These are phyloP conservation scores for Synergus laeviventris DNA, from an alignment of 2,888 invertebrate genomes.

Conservation along the genomic window DNA sequence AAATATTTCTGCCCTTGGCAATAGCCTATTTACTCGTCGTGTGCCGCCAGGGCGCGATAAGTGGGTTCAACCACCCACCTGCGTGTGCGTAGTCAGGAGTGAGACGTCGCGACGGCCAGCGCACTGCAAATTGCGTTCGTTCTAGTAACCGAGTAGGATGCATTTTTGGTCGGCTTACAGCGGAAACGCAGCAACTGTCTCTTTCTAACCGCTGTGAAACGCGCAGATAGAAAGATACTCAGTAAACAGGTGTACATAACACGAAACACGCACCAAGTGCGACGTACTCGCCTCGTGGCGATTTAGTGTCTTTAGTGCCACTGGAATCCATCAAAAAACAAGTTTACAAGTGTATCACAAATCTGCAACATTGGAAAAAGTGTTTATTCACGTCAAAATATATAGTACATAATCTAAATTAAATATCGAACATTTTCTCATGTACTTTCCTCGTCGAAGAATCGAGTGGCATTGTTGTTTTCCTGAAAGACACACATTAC, in stretches of 20 bases:
- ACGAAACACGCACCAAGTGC: conserved; percentile 33
- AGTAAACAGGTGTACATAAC: conserved; percentile 40
- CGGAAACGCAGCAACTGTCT: too few species aligned
- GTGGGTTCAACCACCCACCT: conserved; percentile 65
- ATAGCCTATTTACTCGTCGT: conserved; percentile 63
- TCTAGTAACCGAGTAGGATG: background rate
- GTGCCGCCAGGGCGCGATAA: conserved; percentile 56
- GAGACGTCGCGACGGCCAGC: conserved; percentile 38
- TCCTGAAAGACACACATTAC: background rate
- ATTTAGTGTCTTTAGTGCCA: conserved; percentile 33
- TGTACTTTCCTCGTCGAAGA: background rate
- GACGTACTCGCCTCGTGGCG: conserved; percentile 45
- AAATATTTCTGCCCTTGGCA: conserved; percentile 74
- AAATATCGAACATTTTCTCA: background rate
- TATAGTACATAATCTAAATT: background rate
- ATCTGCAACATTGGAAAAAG: background rate
- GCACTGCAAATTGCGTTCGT: conserved; percentile 39
- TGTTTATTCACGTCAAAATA: background rate
- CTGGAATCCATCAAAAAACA: conserved; percentile 12
- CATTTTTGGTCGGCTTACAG: too few species aligned
- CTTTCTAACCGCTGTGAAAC: too few species aligned
- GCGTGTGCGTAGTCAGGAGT: conserved; percentile 40
- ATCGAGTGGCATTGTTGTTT: background rate
- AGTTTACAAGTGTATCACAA: background rate
- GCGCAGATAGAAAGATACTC: too few species aligned